Evolutionary conservation across 2,888 invertebrate genomes (phyloP), one percentile per base, ranked within the genome.

Genomic region (Chalcosyrphus nemorum): DNA sequence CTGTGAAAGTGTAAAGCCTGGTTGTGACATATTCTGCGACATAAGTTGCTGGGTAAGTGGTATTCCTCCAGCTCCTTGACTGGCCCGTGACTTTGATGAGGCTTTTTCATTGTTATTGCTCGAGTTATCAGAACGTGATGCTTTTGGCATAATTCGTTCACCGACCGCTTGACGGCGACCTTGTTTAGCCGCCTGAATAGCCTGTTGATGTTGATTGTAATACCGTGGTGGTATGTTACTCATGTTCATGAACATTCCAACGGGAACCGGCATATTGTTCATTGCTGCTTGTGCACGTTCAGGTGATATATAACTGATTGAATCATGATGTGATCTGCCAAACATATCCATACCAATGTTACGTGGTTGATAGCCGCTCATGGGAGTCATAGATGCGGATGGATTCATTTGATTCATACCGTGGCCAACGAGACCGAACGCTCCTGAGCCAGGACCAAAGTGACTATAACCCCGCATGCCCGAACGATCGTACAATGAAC

Each of bases 211-310:
- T 87, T 95, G 95, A 88, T 95, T 95, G 89, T 95, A 95, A 91
- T 95, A 95, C 4, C 95, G 92, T 0, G 95, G 95, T 29, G 95
- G 95, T 71, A 95, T 94, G 87, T 95, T 95, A 11, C 95, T 94
- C 95, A 96, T 97, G 91, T 96, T 97, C 94, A 98, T 96, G 87
- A 97, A 96, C 96, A 98, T 98, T 45, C 98, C 97, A 54, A 97
- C 96, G 0, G 98, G 97, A 2, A 99, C 97, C 0, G 98, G 98
- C 86, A 98, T 93, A 87, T 96, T 96, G 87, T 95, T 95, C 90
- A 95, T 93, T 35, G 94, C 93, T 0, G 95, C 94, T 78, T 95
- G 95, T 0, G 95, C 95, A 19, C 96, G 93, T 89, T 97, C 97
- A 0, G 96, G 96, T 5, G 97, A 97, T 86, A 98, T 98, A 92